Conservation (phyloP, 2,113 vertebrate species). For the Cyphomyrus plagiostoma region DNA sequence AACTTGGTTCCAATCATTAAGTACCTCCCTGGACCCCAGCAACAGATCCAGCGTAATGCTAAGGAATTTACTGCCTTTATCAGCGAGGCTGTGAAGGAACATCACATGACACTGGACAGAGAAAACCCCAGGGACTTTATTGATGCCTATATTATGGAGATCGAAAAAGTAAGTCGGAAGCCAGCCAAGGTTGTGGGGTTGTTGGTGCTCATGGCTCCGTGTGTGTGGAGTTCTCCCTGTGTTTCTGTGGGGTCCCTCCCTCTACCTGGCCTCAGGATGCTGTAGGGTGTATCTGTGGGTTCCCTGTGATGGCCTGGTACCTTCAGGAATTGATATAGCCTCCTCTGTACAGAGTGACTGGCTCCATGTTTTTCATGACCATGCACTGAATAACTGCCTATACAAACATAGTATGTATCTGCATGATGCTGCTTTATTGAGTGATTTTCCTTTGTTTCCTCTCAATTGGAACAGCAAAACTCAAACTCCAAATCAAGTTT, state of each 20-base stretch:
- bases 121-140: conserved; percentile 36
- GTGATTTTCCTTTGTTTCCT: not conserved
- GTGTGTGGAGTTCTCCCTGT: not conserved
- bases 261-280: not conserved
- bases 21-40: conserved; percentile 37
- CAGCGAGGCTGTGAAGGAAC: conserved; percentile 21
- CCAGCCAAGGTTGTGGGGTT: not conserved
- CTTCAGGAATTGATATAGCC: not conserved
- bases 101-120: conserved; percentile 28
- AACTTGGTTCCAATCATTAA: conserved; percentile 34
- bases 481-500: conserved; percentile 46
- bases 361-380: not conserved
- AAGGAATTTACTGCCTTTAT: conserved; percentile 18
- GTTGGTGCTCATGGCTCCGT: not conserved
- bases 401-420: not conserved
- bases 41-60: conserved; percentile 24
- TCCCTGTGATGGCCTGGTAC: not conserved
- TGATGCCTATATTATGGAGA: conserved; percentile 40
- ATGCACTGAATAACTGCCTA: not conserved
- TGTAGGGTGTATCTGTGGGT: not conserved
- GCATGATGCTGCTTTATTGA: not conserved
- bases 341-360: not conserved
- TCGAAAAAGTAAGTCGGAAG: conserved; percentile 32
- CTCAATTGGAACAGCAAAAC: conserved; percentile 39
- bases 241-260: not conserved